Evolutionary conservation across 1,140 invertebrate species (phyloP), one percentile per base, ranked within the genome.

Genomic region (Eupristina koningsbergeri): DNA sequence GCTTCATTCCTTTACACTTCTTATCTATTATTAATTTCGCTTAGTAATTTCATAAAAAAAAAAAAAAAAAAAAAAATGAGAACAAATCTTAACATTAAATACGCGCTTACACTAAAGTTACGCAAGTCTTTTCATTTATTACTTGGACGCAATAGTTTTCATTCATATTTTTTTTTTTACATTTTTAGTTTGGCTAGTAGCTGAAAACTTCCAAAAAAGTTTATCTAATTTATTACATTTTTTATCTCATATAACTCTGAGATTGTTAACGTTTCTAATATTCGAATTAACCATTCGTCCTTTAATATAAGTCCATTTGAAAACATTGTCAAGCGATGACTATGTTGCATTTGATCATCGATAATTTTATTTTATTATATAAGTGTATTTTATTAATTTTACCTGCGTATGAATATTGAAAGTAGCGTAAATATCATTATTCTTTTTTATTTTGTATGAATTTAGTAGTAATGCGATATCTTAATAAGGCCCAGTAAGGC

Each of bases 401-500:
- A 88, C 84, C 85, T 89, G 87, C 86, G 83, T 87, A 87, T 86
- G 85, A n/a, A 89, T 89, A 89, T 87, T 89, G 88, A 85, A 89
- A 89, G 86, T 90, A 90, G 89, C 89, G 87, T 90, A 90, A 90
- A 89, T 90, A 88, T 88, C 86, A 85, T 88, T 86, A 87, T 89
- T 89, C 85, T 88, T 88, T 87, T 87, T 87, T 85, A 86, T 86
- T 87, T 87, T 90, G 87, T 90, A 89, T 61, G 89, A 87, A 91
- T 91, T 91, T 89, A 90, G 87, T 90, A 90, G 83, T 89, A 89
- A 91, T 91, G 91, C 88, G 89, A 91, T 92, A 92, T 89, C 88
- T 92, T 92, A 92, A 90, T 92, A 92, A 92, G 91, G 91, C 91
- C 91, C 89, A 92, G 91, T 92, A 92, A 92, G 91, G 91, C 91